Evolutionary conservation across 1,140 invertebrate genomes (phyloP), one percentile per base, ranked within the genome.

Genomic region (Melipona quadrifasciata): DNA sequence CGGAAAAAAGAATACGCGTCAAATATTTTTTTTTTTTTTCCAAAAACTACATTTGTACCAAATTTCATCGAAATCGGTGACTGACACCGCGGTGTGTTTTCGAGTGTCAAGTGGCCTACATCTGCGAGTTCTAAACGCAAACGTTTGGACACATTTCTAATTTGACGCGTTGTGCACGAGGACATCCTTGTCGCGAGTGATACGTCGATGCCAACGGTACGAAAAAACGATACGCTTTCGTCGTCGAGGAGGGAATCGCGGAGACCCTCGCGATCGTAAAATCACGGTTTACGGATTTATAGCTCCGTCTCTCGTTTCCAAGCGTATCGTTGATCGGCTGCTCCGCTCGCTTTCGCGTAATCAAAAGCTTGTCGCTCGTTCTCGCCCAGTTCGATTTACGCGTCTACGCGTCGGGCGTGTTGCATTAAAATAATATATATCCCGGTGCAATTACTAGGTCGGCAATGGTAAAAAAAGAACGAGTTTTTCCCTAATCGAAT

Each of bases 401-500:
- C 34, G 14, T 57, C 53, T 55, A 19, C 14, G 34, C 17, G 2
- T 6, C 1, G 27, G 12, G 24, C 19, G 21, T 24, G 73, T 58
- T 57, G 6, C 11, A 58, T 34, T 75, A 58, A 75, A 31, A 21
- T 31, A 31, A 31, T 31, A 31, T 31, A 27, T 12, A 21, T 55
- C 27, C 73, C 16, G 53, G 55, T 31, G 53, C 24, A 55, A 75
- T 75, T 75, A 75, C 53, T 31, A 34, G 19, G n/a, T 39, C 39
- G 4, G 8, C 47, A 53, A 73, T 73, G 51, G 55, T 27, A 55
- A 34, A 75, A n/a, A n/a, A n/a, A n/a, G n/a, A n/a, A 74, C n/a
- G 72, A 75, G 73, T 58, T 75, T 58, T 75, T 58, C 58, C 58
- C 51, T 34, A 75, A 75, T 58, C 31, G 58, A 75, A 75, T 75